Evolutionary conservation across 2,888 invertebrate genomes (phyloP).

Genomic region (Notodonta dromedarius): DNA sequence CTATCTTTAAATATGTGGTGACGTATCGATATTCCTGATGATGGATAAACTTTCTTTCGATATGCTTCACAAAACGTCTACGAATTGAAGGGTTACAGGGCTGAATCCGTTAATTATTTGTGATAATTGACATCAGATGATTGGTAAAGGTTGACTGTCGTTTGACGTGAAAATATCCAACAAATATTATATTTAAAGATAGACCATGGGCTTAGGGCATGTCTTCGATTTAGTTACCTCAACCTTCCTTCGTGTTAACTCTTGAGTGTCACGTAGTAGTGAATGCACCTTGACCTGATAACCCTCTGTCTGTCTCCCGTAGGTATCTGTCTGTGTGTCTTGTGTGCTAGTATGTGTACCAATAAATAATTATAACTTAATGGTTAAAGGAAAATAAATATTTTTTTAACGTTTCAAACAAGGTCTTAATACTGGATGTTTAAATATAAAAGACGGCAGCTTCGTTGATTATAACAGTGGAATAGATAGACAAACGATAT

Average conservation of each 20-base stretch:
- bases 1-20: background rate
- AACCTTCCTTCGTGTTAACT: conserved; percentile 9
- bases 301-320: conserved; percentile 38
- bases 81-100: too few species aligned
- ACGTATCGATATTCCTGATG: too few species aligned
- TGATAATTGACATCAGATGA: too few species aligned
- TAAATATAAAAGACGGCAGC: conserved; percentile 7
- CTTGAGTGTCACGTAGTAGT: conserved; percentile 64
- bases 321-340: conserved; percentile 40
- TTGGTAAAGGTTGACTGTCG: too few species aligned
- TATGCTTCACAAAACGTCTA: too few species aligned
- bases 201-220: conserved; percentile 62
- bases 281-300: conserved; percentile 53
- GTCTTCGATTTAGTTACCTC: conserved; percentile 64
- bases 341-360: conserved; percentile 38
- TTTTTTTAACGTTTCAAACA: too few species aligned
- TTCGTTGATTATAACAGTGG: conserved; percentile 13
- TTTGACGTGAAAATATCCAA: too few species aligned
- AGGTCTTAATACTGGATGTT: too few species aligned
- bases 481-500: conserved; percentile 26
- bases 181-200: conserved; percentile 18
- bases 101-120: too few species aligned
- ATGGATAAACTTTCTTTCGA: too few species aligned
- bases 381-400: too few species aligned
- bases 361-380: too few species aligned